These are phyloP conservation scores for Brienomyrus brachyistius DNA, from an alignment of 2,113 vertebrate species.

Conservation along the genomic window DNA sequence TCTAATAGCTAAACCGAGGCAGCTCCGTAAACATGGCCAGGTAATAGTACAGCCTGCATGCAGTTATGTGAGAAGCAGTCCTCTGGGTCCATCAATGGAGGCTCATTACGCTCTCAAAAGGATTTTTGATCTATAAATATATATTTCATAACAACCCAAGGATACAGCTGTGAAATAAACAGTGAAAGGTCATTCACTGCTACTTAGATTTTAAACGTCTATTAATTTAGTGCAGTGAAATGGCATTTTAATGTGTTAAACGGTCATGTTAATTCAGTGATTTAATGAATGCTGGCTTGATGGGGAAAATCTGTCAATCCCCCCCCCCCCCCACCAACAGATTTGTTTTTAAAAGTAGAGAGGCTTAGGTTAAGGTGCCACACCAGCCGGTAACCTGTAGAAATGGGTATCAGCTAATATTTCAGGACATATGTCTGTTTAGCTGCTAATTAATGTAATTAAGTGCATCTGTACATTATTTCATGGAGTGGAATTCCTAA, in stretches of 20 bases:
- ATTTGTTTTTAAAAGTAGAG: neutral
- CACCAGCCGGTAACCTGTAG: neutral
- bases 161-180: conserved; percentile 9
- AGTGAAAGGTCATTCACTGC: conserved; percentile 6
- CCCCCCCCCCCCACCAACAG: neutral
- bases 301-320: neutral
- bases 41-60: neutral
- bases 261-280: neutral
- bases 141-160: neutral
- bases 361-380: neutral
- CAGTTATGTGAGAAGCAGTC: neutral
- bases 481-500: neutral
- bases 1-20: neutral
- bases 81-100: neutral
- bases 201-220: conserved; percentile 14
- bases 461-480: neutral
- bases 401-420: neutral
- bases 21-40: neutral
- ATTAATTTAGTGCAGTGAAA: conserved; percentile 11
- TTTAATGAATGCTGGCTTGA: conserved; percentile 12
- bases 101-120: neutral
- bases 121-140: conserved; percentile 9
- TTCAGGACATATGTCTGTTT: neutral
- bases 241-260: conserved; percentile 12
- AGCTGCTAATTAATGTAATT: conserved; percentile 1